These are phyloP conservation scores for Megastigmus dorsalis DNA, from an alignment of 2,888 invertebrate genomes.

Conservation along the genomic window DNA sequence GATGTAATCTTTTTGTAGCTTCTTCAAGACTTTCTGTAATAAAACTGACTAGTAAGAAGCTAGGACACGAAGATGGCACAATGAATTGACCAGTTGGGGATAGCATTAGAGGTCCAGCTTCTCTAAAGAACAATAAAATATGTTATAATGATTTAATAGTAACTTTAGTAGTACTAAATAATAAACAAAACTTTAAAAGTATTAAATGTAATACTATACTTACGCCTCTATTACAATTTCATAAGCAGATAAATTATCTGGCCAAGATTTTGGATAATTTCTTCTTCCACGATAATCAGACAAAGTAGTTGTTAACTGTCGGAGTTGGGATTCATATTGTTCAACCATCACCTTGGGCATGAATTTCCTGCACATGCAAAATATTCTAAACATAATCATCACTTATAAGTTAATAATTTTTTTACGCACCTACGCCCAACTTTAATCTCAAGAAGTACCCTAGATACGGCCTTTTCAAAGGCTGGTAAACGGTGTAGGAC, in stretches of 20 bases:
- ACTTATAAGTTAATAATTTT: slow-evolving; percentile 64
- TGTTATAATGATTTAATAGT: background rate
- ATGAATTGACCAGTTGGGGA: slow-evolving; percentile 96
- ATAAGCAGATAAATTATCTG: slow-evolving; percentile 82
- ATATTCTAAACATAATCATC: slow-evolving; percentile 71
- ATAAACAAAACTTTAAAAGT: slow-evolving; percentile 20
- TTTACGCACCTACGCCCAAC: slow-evolving; percentile 84
- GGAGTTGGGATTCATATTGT: slow-evolving; percentile 89
- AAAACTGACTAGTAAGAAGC: slow-evolving; percentile 88
- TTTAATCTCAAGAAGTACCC: slow-evolving; percentile 87
- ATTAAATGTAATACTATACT: too few species aligned
- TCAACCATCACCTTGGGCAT: slow-evolving; percentile 92
- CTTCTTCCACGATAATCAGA: slow-evolving; percentile 83
- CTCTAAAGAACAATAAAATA: slow-evolving; percentile 76
- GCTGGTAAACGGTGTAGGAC: slow-evolving; percentile 85
- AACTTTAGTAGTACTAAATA: background rate
- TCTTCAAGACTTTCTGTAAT: slow-evolving; percentile 85
- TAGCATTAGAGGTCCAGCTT: slow-evolving; percentile 94
- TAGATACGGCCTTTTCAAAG: slow-evolving; percentile 89
- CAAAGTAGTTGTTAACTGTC: slow-evolving; percentile 89
- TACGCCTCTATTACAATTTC: slow-evolving; percentile 93
- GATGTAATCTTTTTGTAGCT: slow-evolving; percentile 83
- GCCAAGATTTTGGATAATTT: slow-evolving; percentile 84
- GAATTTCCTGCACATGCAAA: slow-evolving; percentile 83
- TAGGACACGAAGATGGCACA: slow-evolving; percentile 93